Conservation (phyloP, 2,113 vertebrate species). For the Quiscalus mexicanus region DNA sequence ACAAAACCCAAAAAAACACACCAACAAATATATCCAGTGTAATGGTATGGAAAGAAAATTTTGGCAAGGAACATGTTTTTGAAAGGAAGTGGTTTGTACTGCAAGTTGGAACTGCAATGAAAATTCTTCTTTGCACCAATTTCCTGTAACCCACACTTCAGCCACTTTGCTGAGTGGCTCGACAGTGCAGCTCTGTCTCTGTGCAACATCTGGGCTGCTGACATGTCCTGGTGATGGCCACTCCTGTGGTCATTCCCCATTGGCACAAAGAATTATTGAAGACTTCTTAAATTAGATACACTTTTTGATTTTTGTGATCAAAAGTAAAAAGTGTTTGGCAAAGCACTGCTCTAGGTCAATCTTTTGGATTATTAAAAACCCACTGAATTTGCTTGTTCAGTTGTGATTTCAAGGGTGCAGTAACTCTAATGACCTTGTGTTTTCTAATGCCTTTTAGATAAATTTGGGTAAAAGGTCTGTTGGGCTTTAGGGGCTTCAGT, state of each 20-base stretch:
- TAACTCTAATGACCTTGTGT: background rate
- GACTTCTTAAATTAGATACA: background rate
- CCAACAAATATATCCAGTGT: background rate
- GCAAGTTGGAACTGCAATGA: background rate
- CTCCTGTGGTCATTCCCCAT: background rate
- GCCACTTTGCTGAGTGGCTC: background rate
- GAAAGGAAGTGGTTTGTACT: background rate
- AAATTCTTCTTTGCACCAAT: background rate
- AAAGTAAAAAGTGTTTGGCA: background rate
- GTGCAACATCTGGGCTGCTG: background rate
- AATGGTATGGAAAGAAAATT: background rate
- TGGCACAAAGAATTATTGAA: background rate
- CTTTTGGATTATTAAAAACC: background rate
- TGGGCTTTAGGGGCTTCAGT: background rate
- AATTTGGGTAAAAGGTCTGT: background rate
- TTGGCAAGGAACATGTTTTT: background rate
- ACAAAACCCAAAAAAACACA: background rate
- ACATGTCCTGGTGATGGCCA: background rate
- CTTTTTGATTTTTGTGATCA: background rate
- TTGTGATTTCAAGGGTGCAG: background rate
- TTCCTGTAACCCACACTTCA: background rate
- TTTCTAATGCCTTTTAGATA: background rate
- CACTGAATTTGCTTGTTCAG: background rate
- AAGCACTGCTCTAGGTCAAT: fast-evolving
- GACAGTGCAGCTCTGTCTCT: background rate